These are phyloP conservation scores for Drosophila paranaensis DNA, from an alignment of 2,888 invertebrate species.

Conservation along the genomic window DNA sequence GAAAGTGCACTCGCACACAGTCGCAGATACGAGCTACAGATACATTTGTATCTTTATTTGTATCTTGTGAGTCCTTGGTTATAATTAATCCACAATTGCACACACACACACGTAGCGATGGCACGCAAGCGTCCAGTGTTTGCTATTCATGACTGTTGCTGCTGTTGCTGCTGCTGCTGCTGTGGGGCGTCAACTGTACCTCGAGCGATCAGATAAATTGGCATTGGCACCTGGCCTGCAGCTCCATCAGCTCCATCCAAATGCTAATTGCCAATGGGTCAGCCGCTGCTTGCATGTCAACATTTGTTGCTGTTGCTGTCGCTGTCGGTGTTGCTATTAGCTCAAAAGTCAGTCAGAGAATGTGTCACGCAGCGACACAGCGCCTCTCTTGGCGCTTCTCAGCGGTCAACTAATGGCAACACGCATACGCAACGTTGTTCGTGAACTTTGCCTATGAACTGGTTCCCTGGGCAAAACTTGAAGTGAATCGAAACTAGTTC, in stretches of 20 bases:
- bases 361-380: slow-evolving; percentile 67
- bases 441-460: slow-evolving; percentile 3
- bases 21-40: slow-evolving; percentile 35
- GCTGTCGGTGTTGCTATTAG: slow-evolving; percentile 53
- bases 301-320: slow-evolving; percentile 24
- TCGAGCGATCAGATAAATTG: slow-evolving; percentile 64
- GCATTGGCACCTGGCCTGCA: slow-evolving; percentile 62
- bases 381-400: slow-evolving; percentile 37
- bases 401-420: slow-evolving; percentile 13
- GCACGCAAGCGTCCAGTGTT: slow-evolving; percentile 63
- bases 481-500: background rate
- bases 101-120: slow-evolving; percentile 49
- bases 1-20: slow-evolving; percentile 64
- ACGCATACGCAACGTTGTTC: slow-evolving; percentile 53
- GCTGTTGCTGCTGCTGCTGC: slow-evolving; percentile 5
- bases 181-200: slow-evolving; percentile 55
- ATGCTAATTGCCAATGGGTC: slow-evolving; percentile 80
- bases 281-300: slow-evolving; percentile 67
- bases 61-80: slow-evolving; percentile 76
- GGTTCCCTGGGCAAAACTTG: background rate
- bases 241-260: slow-evolving; percentile 51
- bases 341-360: slow-evolving; percentile 69
- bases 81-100: slow-evolving; percentile 79
- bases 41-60: slow-evolving; percentile 73
- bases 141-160: slow-evolving; percentile 4